Base-by-base conservation (phyloP, 2,888 invertebrate species). In the Allophyes oxyacanthae region DNA sequence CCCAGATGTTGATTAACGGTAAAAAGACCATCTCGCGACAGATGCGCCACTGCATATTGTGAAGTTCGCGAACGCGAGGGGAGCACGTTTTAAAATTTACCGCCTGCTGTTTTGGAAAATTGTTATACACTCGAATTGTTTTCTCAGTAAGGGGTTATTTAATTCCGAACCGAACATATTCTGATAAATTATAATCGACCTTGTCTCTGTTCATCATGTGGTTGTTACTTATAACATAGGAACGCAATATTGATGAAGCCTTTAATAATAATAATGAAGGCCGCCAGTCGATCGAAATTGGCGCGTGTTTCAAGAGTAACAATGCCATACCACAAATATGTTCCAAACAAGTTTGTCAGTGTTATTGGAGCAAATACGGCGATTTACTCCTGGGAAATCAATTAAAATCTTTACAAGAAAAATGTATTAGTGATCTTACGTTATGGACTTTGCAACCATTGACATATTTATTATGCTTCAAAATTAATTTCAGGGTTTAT, bases 1-100 rank as follows among this genome's bases (percentile, higher is more conserved):
- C 94, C 94, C 90, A 94, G 92, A 88, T 94, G 92, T 79, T 84
- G 83, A 79, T 72, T 91, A 94, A 92, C 94, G 92, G 94, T 91
- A 88, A 75, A 84, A 79, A 83, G 79, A 78, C 81, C 86, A 89
- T 86, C 88, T 83, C 85, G 85, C 86, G 88, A 90, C 92, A 91
- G 88, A 90, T 89, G 90, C 83, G 75, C 81, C 74, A 77, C 72
- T 83, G 84, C 84, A 84, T 80, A 83, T 77, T 80, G 77, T 73
- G 59, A 25, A 75, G 69, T 70, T 77, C 51, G 78, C 78, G 69
- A 77, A 72, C 65, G 68, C 63, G 52, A 63, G 61, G 66, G 72
- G 77, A 72, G 8, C 6, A 51, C 40, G 57, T 64, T 72, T 66
- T 51, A 72, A 49, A 68, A 49, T 49, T n/a, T 56, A 44, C 37